Percentiles rank a stretch among this genome's conserved stretches.
These are phyloP conservation scores for Syngnathus typhle DNA, from an alignment of 2,113 vertebrate species.

Conservation along the genomic window DNA sequence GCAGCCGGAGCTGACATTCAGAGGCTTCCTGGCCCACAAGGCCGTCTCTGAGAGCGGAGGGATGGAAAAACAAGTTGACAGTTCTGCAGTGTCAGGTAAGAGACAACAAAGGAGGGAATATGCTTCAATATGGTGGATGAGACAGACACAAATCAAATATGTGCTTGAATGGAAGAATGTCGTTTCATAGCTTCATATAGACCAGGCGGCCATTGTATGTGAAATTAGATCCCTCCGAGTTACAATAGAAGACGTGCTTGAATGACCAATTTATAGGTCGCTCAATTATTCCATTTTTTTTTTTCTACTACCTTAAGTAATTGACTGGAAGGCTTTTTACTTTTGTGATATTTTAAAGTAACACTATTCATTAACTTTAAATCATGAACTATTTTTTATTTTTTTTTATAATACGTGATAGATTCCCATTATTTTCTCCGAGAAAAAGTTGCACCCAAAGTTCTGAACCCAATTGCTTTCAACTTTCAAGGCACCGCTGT, in stretches of 20 bases:
- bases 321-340: too few species aligned
- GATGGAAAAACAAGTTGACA: constrained; percentile 60
- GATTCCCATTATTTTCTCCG: background rate
- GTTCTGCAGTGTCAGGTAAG: constrained; percentile 69
- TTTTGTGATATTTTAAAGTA: too few species aligned
- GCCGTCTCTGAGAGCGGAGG: constrained; percentile 73
- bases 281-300: too few species aligned
- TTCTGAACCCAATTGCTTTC: too few species aligned
- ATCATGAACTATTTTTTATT: background rate
- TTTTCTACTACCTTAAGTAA: too few species aligned
- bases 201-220: too few species aligned
- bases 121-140: constrained; percentile 28
- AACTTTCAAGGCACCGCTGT: background rate
- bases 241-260: too few species aligned
- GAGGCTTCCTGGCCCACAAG: constrained; percentile 70
- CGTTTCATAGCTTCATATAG: too few species aligned
- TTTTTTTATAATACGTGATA: background rate
- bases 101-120: constrained; percentile 37
- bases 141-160: constrained; percentile 29
- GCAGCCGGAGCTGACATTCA: constrained; percentile 80
- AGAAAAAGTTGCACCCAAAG: constrained; percentile 16
- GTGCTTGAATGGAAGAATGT: background rate
- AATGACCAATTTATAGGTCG: too few species aligned
- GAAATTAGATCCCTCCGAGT: too few species aligned
- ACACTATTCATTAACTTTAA: too few species aligned